These are phyloP conservation scores for Antechinus stuartii DNA, from an alignment of 2,113 vertebrate genomes.

Conservation along the genomic window DNA sequence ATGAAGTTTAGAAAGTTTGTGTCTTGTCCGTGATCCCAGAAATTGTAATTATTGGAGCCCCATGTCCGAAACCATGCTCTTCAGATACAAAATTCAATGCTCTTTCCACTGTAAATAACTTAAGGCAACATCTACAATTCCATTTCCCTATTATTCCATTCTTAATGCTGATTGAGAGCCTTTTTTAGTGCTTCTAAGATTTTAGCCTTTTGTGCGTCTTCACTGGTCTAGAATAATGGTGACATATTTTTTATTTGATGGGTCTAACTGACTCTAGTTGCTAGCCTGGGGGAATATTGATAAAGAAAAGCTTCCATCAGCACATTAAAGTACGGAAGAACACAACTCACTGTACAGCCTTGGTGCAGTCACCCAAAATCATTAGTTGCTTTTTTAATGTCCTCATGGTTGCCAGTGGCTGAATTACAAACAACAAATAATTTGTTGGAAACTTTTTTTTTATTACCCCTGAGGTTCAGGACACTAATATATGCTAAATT, in stretches of 20 bases:
- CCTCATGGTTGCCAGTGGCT: conserved; percentile 55
- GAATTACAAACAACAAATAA: conserved; percentile 50
- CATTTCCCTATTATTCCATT: neutral
- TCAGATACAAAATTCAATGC: neutral
- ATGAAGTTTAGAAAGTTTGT: neutral
- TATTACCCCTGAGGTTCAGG: conserved; percentile 20
- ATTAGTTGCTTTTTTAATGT: conserved; percentile 66
- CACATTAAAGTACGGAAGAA: conserved; percentile 45
- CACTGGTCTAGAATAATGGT: conserved; percentile 53
- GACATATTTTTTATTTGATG: conserved; percentile 43
- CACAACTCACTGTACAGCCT: conserved; percentile 56
- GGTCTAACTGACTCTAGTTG: conserved; percentile 43
- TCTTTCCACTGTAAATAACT: neutral
- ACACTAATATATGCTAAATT: neutral
- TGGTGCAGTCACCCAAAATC: conserved; percentile 51
- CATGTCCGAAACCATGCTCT: neutral
- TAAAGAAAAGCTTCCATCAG: conserved; percentile 61
- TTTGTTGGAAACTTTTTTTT: conserved; percentile 54
- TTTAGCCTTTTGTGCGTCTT: conserved; percentile 46
- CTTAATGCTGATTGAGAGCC: conserved; percentile 23
- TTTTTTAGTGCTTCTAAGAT: conserved; percentile 59
- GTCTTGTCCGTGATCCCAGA: neutral
- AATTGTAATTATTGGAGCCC: neutral
- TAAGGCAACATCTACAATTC: conserved; percentile 14
- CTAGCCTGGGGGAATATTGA: conserved; percentile 48